Evolutionary conservation across 2,797 vertebrate genomes (phyloP).

Genomic region (Platyrinchus mystaceus): DNA sequence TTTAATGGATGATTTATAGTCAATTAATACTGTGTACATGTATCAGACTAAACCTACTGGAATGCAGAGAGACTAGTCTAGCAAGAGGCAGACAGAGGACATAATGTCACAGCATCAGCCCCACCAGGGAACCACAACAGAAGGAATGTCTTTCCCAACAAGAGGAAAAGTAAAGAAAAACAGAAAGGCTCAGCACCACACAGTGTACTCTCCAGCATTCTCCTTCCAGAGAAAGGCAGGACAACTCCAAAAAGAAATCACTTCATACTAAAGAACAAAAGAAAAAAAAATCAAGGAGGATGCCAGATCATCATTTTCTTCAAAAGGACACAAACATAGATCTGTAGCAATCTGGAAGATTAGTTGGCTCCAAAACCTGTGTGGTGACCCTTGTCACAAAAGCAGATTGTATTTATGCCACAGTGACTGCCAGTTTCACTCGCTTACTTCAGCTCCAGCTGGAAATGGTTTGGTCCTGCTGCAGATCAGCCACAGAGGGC

Average conservation of each 20-base stretch:
- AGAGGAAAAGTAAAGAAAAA: slow-evolving; percentile 21
- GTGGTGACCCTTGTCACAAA: background rate
- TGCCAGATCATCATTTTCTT: background rate
- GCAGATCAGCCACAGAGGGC: background rate
- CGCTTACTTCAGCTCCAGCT: background rate
- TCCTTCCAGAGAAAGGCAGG: background rate
- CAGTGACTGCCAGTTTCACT: background rate
- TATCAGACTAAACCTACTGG: slow-evolving; percentile 44
- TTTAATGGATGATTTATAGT: slow-evolving; percentile 14
- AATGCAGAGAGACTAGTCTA: slow-evolving; percentile 44
- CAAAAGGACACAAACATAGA: background rate
- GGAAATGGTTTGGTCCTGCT: background rate
- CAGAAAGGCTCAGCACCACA: slow-evolving; percentile 10
- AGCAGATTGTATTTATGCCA: background rate
- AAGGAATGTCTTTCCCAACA: slow-evolving; percentile 26
- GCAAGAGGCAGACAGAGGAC: slow-evolving; percentile 35
- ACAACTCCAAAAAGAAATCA: background rate
- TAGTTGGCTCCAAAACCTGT: background rate
- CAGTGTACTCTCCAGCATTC: background rate
- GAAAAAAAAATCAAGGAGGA: background rate
- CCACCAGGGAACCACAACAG: slow-evolving; percentile 41
- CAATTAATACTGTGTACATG: slow-evolving; percentile 1
- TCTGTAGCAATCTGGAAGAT: background rate
- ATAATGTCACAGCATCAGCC: slow-evolving; percentile 23
- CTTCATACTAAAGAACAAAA: background rate